Evolutionary conservation across 2,113 vertebrate genomes (phyloP), one percentile per base, ranked within the genome.

Genomic region (Mandrillus leucophaeus): DNA sequence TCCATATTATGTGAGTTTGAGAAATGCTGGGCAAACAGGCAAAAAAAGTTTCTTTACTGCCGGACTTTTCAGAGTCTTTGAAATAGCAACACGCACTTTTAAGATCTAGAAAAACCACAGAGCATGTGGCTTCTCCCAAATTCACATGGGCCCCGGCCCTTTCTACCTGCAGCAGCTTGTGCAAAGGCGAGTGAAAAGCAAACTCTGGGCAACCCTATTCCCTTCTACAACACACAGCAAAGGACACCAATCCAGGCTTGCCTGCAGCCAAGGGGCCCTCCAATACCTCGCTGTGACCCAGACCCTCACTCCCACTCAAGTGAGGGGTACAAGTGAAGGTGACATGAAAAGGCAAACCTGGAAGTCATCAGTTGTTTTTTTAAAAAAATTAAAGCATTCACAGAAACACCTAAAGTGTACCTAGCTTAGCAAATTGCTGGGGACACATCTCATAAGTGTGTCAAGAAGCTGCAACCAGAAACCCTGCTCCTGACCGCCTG

Each of bases 201-300:
- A 35, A 50, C 48, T 66, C 66, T 45, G n/a, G 40, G 48, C 55
- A 88, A 8, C 10, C 25, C 79, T 35, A 5, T 45, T 50, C 70
- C 35, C 45, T 35, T 40, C 30, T n/a, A 43, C 23, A 8, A 30
- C n/a, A 25, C 10, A 0, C 0, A 50, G 52, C 35, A 1, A 1
- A 27, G 35, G 50, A 8, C 3, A 2, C 38, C 8, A 2, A 59
- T 61, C 17, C 4, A 10, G 32, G 38, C 9, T 27, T 20, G 13
- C 43, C 20, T 35, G 23, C 75, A n/a, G 43, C 18, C 55, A 10
- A 0, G 20, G 1, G 9, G 8, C 55, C 16, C 23, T 18, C 50
- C 48, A 3, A 1, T 6, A 43, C 22, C 50, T 27, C 2, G 30
- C 66, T 81, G n/a, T 1, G 23, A 75, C 38, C 66, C 23, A 38